A percentile compares a stretch with the other conserved stretches of the same genome.
Conservation (phyloP, 2,797 vertebrate genomes). For the Macropodus opercularis region DNA sequence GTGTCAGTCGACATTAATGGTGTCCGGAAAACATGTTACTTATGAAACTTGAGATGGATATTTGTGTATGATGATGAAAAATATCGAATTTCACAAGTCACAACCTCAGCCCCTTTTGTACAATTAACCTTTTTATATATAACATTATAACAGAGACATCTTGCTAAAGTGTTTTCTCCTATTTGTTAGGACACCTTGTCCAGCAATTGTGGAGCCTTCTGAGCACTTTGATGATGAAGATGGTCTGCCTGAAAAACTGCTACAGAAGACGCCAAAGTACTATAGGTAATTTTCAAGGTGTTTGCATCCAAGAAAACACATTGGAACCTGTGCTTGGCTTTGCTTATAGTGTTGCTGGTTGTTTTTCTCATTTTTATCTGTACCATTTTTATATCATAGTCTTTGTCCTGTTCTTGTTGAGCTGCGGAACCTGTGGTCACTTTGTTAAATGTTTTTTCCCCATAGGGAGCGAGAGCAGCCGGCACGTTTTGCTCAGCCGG, state of each 20-base stretch:
- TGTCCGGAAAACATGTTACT: too few species aligned
- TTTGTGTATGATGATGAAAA: too few species aligned
- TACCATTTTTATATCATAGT: too few species aligned
- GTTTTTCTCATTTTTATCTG: neutral
- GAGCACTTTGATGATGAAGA: slow-evolving; percentile 97
- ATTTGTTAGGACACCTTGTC: slow-evolving; percentile 89
- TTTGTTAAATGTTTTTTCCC: slow-evolving; percentile 7
- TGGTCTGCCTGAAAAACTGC: slow-evolving; percentile 91
- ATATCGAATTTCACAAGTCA: too few species aligned
- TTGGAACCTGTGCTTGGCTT: neutral
- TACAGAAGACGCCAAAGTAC: slow-evolving; percentile 93
- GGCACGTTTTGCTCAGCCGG: slow-evolving; percentile 95
- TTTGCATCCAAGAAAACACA: too few species aligned
- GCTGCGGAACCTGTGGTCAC: neutral
- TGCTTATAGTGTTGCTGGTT: neutral
- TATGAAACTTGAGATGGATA: too few species aligned
- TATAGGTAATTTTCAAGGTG: slow-evolving; percentile 85
- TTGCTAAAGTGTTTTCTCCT: neutral
- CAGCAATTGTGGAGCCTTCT: slow-evolving; percentile 94
- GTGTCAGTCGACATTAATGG: too few species aligned
- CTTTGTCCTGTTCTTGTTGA: neutral
- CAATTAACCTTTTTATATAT: too few species aligned
- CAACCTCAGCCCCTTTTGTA: too few species aligned
- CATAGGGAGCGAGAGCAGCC: slow-evolving; percentile 91
- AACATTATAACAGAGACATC: too few species aligned